Conservation (phyloP, 2,888 invertebrate species). For the Rutpela maculata region DNA sequence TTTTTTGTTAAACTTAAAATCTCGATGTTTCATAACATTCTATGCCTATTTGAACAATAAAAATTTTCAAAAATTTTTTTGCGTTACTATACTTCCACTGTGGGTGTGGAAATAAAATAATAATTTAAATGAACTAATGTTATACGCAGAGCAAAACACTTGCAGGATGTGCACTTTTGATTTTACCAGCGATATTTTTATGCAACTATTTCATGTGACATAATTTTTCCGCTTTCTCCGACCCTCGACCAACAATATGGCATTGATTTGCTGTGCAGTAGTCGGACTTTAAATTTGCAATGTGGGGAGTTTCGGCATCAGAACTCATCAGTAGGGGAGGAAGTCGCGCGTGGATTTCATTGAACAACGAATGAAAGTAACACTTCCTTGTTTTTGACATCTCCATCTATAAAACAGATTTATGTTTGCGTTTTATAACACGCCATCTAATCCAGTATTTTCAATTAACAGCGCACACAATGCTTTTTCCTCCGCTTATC, state of each 20-base stretch:
- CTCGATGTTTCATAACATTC: too few species aligned
- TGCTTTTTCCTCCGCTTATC: neutral
- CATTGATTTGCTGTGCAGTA: neutral
- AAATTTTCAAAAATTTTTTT: too few species aligned
- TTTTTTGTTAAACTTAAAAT: too few species aligned
- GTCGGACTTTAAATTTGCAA: constrained; percentile 2
- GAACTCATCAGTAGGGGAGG: constrained; percentile 15
- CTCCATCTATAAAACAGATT: constrained; percentile 17
- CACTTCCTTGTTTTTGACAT: constrained; percentile 32
- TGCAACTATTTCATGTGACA: too few species aligned
- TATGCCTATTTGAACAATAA: too few species aligned
- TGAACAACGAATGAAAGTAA: constrained; percentile 5
- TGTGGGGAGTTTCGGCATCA: constrained; percentile 2
- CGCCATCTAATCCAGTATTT: constrained; percentile 24
- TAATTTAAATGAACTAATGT: too few species aligned
- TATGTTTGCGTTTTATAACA: constrained; percentile 25
- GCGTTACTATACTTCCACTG: too few species aligned
- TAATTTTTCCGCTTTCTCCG: neutral
- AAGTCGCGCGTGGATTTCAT: constrained; percentile 12
- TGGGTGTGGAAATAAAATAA: too few species aligned
- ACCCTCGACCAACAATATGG: neutral
- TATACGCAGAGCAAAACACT: too few species aligned
- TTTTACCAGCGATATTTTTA: too few species aligned
- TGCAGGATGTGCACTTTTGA: too few species aligned
- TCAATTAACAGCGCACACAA: constrained; percentile 1